Evolutionary conservation across 2,113 vertebrate genomes (phyloP).

Genomic region (Crotalus viridis): DNA sequence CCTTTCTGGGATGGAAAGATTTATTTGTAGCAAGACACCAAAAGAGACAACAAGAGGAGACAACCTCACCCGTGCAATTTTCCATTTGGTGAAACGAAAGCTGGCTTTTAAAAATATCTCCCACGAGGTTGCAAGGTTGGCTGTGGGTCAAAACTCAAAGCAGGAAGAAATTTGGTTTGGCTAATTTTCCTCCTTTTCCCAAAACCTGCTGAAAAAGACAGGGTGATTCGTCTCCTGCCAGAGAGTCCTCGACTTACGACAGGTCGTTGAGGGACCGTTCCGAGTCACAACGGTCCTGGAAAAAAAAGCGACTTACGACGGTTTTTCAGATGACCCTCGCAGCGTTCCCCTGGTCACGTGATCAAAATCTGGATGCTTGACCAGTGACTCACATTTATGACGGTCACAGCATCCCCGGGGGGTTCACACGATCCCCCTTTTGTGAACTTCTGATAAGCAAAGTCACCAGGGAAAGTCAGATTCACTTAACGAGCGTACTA

Average conservation of each 20-base stretch:
- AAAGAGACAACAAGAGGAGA: background rate
- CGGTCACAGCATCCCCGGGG: too few relatives aligned
- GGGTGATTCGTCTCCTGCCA: background rate
- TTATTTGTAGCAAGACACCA: background rate
- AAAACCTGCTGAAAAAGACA: background rate
- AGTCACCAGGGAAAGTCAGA: too few relatives aligned
- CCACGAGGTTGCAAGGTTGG: background rate
- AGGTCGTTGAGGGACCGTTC: background rate
- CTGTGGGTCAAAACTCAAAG: background rate
- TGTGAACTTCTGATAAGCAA: too few relatives aligned
- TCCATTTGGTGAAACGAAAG: background rate
- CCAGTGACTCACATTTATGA: too few relatives aligned
- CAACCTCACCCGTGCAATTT: background rate
- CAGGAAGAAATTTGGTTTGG: background rate
- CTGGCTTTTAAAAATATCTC: background rate
- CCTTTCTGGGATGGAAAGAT: background rate
- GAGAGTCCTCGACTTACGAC: background rate
- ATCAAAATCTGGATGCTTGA: too few relatives aligned
- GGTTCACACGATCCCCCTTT: too few relatives aligned
- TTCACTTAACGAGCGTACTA: too few relatives aligned
- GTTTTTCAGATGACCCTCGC: background rate
- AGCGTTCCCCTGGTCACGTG: too few relatives aligned
- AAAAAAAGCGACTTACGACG: rapidly evolving
- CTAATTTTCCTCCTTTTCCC: background rate
- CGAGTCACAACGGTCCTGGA: background rate